Base-by-base conservation (phyloP, 92 coral and sea anemone species). In the Actinostola sp. region DNA sequence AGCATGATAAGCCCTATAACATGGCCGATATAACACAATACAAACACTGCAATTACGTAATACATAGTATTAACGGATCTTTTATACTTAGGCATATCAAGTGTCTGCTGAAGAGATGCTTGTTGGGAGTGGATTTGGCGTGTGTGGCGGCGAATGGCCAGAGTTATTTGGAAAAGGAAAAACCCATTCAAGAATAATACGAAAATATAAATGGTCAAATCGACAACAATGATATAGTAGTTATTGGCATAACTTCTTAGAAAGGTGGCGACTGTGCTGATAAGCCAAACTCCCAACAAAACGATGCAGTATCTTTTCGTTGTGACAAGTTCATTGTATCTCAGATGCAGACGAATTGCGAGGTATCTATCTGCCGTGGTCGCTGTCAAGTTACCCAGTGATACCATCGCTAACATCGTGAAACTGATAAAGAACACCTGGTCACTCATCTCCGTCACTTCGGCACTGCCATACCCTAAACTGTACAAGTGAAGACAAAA, bases 271-370 rank as follows among this genome's bases (percentile, higher is more conserved):
- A 25, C 38, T 0, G 8, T 1, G 13, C 70, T 21, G 0, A 9
- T 11, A 13, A 64, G 1, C 70, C 70, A 64, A 35, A 64, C 30
- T 23, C 1, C 7, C 25, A 17, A 15, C 1, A 64, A 24, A 43
- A 19, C 11, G 23, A 43, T 12, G 15, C 21, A 23, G 23, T 39
- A 15, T 12, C 70, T 50, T 42, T 64, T 42, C 1, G n/a, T 49
- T 43, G 70, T 64, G 34, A 64, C 70, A 16, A 64, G 33, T 24
- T 64, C 55, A 23, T 64, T 24, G 36, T 64, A 64, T 14, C 70
- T 11, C 8, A 64, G 19, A n/a, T 64, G 70, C 7, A 64, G 33
- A 4, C n/a, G 16, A 10, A 64, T 34, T 16, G 70, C 70, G 41
- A 64, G 70, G 17, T 21, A 64, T 6, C 70, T 45, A 43, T 64